These are phyloP conservation scores for Bostrychus sinensis DNA, from an alignment of 2,113 vertebrate genomes.

Conservation along the genomic window DNA sequence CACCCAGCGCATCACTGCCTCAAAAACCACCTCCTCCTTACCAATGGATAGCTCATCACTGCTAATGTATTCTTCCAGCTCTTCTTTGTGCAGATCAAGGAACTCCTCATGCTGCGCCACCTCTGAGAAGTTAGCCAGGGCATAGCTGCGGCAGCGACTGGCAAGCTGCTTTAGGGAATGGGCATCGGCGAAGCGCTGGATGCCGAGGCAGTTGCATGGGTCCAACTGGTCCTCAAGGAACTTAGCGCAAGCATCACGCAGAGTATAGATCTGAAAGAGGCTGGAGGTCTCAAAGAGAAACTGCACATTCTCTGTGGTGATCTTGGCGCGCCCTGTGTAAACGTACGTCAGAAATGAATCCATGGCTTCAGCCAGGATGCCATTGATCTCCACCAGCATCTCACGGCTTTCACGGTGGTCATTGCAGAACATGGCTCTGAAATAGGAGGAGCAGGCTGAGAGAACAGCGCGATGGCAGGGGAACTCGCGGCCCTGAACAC, in stretches of 20 bases:
- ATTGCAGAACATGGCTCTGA: constrained; percentile 96
- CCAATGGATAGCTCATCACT: constrained; percentile 91
- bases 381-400: constrained; percentile 95
- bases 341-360: constrained; percentile 96
- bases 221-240: constrained; percentile 98
- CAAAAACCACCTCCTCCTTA: constrained; percentile 96
- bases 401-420: constrained; percentile 92
- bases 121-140: constrained; percentile 90
- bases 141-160: constrained; percentile 89
- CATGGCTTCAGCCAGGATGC: constrained; percentile 94
- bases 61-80: constrained; percentile 92
- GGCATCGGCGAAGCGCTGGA: constrained; percentile 94
- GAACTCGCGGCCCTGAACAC: constrained; percentile 92
- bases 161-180: constrained; percentile 93
- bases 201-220: constrained; percentile 96
- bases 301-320: constrained; percentile 96
- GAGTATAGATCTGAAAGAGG: constrained; percentile 92
- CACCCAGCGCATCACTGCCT: constrained; percentile 97
- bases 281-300: constrained; percentile 97
- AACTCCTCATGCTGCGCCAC: constrained; percentile 95
- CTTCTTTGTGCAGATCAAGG: constrained; percentile 89
- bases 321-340: constrained; percentile 95
- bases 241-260: constrained; percentile 95
- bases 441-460: constrained; percentile 94
- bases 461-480: constrained; percentile 94